Evolutionary conservation across 2,113 vertebrate species (phyloP).

Genomic region (Amphiprion percula): DNA sequence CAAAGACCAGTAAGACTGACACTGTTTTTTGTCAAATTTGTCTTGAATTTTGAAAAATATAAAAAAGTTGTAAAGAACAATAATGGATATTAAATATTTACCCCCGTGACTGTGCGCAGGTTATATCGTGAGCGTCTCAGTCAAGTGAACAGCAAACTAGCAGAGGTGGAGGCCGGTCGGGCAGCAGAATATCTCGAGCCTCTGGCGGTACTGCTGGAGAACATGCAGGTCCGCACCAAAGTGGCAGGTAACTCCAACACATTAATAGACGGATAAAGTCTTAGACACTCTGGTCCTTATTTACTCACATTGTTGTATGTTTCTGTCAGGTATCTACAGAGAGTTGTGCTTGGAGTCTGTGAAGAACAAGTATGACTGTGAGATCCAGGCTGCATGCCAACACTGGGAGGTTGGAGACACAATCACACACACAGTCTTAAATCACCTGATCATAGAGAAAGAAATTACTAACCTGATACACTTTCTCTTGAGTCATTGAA

Average conservation of each 20-base stretch:
- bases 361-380: constrained; percentile 98
- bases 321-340: constrained; percentile 91
- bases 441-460: no score
- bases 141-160: constrained; percentile 96
- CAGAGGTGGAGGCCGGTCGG: constrained; percentile 96
- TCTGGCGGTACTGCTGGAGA: constrained; percentile 96
- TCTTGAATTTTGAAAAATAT: not conserved
- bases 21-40: not conserved
- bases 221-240: constrained; percentile 99
- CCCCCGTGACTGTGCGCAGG: constrained; percentile 64
- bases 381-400: constrained; percentile 96
- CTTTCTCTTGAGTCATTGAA: no score
- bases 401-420: constrained; percentile 92
- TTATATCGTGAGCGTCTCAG: constrained; percentile 96
- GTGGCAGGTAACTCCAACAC: constrained; percentile 89
- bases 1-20: constrained; percentile 94
- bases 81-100: not conserved
- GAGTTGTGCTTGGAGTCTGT: constrained; percentile 96
- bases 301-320: not conserved
- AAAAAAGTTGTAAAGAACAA: constrained; percentile 77
- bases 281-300: not conserved
- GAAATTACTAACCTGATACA: no score
- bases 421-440: not conserved
- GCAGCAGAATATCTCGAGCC: constrained; percentile 98
- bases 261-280: not conserved